Conservation (phyloP, 2,113 vertebrate species). For the Xiphias gladius region DNA sequence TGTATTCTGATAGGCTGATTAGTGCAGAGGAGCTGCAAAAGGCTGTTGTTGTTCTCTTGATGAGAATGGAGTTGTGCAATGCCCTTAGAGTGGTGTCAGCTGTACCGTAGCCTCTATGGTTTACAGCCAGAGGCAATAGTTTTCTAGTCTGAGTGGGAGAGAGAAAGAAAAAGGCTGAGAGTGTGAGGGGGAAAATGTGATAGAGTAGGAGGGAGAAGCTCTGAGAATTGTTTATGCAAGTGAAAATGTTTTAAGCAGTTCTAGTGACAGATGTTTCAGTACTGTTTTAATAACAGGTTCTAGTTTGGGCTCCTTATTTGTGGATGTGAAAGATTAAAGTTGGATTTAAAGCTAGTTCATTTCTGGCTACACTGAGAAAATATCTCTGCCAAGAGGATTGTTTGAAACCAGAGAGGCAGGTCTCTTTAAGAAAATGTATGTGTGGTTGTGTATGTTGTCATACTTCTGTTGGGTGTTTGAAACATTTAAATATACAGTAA, state of each 20-base stretch:
- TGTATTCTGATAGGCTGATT: conserved; percentile 30
- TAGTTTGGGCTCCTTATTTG: conserved; percentile 20
- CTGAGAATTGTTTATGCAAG: conserved; percentile 44
- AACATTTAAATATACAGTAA: background rate
- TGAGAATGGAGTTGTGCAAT: conserved; percentile 70
- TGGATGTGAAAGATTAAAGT: conserved; percentile 44
- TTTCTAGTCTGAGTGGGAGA: conserved; percentile 59
- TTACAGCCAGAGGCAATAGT: conserved; percentile 66
- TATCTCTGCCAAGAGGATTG: background rate
- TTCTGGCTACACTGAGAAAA: background rate
- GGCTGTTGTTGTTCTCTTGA: conserved; percentile 67
- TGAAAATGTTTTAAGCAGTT: conserved; percentile 46
- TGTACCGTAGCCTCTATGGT: conserved; percentile 64
- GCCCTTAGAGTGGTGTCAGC: conserved; percentile 64
- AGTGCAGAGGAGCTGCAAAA: conserved; percentile 45
- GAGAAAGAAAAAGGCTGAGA: conserved; percentile 30
- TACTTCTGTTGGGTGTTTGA: background rate
- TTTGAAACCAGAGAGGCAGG: background rate
- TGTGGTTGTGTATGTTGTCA: background rate
- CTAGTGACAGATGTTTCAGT: conserved; percentile 45
- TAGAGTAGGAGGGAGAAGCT: conserved; percentile 59
- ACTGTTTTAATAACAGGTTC: conserved; percentile 26
- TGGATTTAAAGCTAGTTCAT: conserved; percentile 3
- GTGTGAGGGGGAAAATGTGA: conserved; percentile 17
- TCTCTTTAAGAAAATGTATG: background rate